Conservation (phyloP, 2,888 invertebrate genomes). For the Hydriomena furcata region DNA sequence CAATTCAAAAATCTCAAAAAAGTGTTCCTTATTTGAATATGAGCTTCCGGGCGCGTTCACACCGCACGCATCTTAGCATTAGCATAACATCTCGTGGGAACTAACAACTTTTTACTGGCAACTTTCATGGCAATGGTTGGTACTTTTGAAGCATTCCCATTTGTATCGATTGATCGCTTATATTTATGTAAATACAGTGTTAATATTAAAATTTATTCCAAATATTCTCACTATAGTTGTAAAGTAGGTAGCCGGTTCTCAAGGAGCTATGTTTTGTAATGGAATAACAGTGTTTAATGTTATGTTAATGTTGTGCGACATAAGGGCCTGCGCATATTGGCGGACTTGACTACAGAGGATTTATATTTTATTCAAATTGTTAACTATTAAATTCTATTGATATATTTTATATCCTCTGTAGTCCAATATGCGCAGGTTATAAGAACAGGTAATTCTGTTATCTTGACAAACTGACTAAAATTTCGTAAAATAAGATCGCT, state of each 20-base stretch:
- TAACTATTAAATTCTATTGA: too few relatives aligned
- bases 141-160: constrained; percentile 37
- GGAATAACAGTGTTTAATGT: constrained; percentile 32
- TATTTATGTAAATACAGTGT: constrained; percentile 55
- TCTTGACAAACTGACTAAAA: too few relatives aligned
- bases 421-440: too few relatives aligned
- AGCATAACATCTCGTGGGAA: constrained; percentile 74
- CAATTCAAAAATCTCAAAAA: constrained; percentile 32
- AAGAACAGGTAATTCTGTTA: too few relatives aligned
- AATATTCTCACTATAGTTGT: constrained; percentile 33
- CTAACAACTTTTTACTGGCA: constrained; percentile 30
- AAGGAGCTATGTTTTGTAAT: constrained; percentile 35
- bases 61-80: constrained; percentile 46
- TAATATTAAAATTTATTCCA: constrained; percentile 47
- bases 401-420: too few relatives aligned
- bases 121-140: constrained; percentile 17
- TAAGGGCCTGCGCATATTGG: too few relatives aligned
- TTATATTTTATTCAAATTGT: too few relatives aligned
- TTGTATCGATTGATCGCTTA: constrained; percentile 60
- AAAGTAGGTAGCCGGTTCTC: constrained; percentile 29
- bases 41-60: constrained; percentile 54
- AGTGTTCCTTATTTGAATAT: constrained; percentile 56
- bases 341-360: too few relatives aligned
- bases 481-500: too few relatives aligned
- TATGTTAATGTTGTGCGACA: constrained; percentile 37